Percentiles rank a stretch among this genome's conserved stretches.
Evolutionary conservation across 2,888 invertebrate species (phyloP).

Genomic region (Morpho achilles): DNA sequence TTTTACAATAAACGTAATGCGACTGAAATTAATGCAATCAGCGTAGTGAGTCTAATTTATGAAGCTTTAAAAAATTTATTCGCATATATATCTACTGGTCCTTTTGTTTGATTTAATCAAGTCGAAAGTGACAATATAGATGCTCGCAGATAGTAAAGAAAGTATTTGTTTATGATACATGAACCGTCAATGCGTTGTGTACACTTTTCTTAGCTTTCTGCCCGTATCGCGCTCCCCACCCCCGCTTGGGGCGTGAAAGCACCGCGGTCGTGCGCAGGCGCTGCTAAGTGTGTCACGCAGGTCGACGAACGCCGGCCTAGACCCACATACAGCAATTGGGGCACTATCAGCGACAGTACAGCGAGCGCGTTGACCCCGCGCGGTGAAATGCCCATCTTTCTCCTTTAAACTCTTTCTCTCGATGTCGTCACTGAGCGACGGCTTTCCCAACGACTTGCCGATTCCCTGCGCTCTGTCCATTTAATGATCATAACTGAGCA

Average conservation of each 20-base stretch:
- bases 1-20: not conserved
- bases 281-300: constrained; percentile 72
- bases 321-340: constrained; percentile 77
- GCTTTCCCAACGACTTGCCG: constrained; percentile 55
- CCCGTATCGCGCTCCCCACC: constrained; percentile 50
- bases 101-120: too few relatives aligned
- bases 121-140: not conserved
- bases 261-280: constrained; percentile 65
- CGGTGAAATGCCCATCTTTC: constrained; percentile 77
- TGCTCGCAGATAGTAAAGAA: constrained; percentile 9
- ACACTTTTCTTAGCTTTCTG: constrained; percentile 66
- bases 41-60: too few relatives aligned
- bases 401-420: constrained; percentile 76
- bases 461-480: constrained; percentile 25
- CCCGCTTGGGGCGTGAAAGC: constrained; percentile 69
- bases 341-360: constrained; percentile 78
- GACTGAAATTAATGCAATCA: too few relatives aligned
- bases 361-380: constrained; percentile 73
- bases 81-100: too few relatives aligned
- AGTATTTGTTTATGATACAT: constrained; percentile 23
- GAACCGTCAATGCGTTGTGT: constrained; percentile 25
- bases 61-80: too few relatives aligned
- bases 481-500: not conserved
- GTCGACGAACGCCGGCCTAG: constrained; percentile 80
- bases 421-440: constrained; percentile 47